Percentiles rank a stretch among this genome's conserved stretches.
phyloP scores from a whole-genome alignment of 2,797 vertebrate genomes.

The Schizopygopsis pylzovi region DNA sequence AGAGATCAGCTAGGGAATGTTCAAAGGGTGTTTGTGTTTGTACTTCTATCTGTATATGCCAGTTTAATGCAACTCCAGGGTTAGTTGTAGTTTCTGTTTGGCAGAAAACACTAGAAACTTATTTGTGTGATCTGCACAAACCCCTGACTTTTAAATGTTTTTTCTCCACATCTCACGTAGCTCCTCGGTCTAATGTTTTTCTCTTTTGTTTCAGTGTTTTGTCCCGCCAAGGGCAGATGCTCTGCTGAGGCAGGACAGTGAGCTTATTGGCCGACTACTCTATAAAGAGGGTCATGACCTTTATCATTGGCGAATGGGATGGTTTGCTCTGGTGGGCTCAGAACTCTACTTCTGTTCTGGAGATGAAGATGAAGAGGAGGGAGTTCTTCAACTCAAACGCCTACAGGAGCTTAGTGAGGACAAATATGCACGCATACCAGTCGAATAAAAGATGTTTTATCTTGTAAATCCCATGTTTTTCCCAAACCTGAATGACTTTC shows the following conservation, averaged over 20 bases:
- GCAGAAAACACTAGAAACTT: conserved; percentile 56
- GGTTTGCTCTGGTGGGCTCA: conserved; percentile 89
- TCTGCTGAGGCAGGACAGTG: conserved; percentile 81
- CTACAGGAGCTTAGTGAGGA: conserved; percentile 96
- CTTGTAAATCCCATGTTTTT: not conserved
- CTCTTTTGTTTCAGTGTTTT: conserved; percentile 78
- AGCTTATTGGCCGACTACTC: conserved; percentile 89
- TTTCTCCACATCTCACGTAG: conserved; percentile 12
- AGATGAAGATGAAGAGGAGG: conserved; percentile 76
- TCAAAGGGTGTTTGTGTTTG: conserved; percentile 48
- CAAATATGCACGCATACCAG: not conserved
- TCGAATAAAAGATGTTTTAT: not conserved
- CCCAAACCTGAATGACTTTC: not conserved
- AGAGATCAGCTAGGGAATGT: conserved; percentile 53
- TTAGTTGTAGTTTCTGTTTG: conserved; percentile 53
- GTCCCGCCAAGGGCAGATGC: conserved; percentile 81
- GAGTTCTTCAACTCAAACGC: conserved; percentile 87
- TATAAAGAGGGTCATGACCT: conserved; percentile 94
- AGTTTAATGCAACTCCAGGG: conserved; percentile 54
- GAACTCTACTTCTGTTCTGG: conserved; percentile 85
- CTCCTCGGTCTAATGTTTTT: conserved; percentile 16
- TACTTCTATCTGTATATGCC: conserved; percentile 51
- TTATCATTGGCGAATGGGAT: conserved; percentile 91
- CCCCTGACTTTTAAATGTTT: conserved; percentile 55
- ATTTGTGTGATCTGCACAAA: conserved; percentile 49